A percentile compares a stretch with the other conserved stretches of the same genome.
Conservation (phyloP, 2,797 vertebrate species). For the Hypotaenidia okinawae region DNA sequence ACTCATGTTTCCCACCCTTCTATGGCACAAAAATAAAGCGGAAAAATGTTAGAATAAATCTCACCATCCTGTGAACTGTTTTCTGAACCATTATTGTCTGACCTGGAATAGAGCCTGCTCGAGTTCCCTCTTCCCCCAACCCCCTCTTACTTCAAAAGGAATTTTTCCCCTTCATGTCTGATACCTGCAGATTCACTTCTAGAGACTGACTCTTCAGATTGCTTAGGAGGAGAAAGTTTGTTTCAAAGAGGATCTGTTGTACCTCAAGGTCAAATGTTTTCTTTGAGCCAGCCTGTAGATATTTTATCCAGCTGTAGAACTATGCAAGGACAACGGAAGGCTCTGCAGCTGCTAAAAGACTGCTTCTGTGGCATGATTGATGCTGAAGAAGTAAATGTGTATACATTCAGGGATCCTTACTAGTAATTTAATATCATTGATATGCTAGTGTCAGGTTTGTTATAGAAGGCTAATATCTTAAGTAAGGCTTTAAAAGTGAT, state of each 20-base stretch:
- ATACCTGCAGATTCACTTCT: not conserved
- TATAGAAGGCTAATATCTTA: not conserved
- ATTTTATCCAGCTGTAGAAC: not conserved
- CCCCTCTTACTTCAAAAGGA: not conserved
- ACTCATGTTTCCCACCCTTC: not conserved
- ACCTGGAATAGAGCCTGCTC: not conserved
- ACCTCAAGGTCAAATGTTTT: slow-evolving; percentile 44
- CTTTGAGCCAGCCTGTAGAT: slow-evolving; percentile 13
- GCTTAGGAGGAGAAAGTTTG: slow-evolving; percentile 31
- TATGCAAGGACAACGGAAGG: not conserved
- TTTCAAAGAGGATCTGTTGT: slow-evolving; percentile 30
- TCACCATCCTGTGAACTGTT: not conserved
- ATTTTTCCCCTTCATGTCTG: not conserved
- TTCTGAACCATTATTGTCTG: not conserved
- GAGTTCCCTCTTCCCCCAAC: not conserved
- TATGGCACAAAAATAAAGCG: not conserved
- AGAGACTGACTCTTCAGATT: not conserved
- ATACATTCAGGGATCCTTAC: not conserved
- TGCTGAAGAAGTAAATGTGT: not conserved
- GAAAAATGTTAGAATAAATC: not conserved
- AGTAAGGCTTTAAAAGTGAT: not conserved
- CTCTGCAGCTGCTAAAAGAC: not conserved
- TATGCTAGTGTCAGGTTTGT: not conserved
- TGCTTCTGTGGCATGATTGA: not conserved
- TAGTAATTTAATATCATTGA: not conserved